These are phyloP conservation scores for Ginglymostoma cirratum DNA, from an alignment of 2,113 vertebrate species.

Conservation along the genomic window DNA sequence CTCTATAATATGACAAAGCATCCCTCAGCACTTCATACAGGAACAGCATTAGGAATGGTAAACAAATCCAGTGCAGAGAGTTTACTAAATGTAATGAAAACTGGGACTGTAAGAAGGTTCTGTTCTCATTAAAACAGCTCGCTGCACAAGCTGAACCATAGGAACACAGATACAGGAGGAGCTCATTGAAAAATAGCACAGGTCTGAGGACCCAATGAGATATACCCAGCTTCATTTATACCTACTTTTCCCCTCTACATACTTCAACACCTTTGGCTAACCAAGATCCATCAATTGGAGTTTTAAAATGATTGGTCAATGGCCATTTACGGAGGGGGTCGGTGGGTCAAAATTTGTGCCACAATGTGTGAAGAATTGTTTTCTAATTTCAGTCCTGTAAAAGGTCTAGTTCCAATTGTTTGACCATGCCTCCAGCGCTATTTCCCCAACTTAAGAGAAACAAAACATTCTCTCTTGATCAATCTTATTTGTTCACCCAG, in stretches of 20 bases:
- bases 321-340: background rate
- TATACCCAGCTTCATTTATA: no score
- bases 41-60: background rate
- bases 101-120: background rate
- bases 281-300: background rate
- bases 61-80: background rate
- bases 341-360: no score
- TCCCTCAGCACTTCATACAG: background rate
- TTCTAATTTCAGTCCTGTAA: no score
- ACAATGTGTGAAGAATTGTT: no score
- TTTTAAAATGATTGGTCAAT: background rate
- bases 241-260: background rate
- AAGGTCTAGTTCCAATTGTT: no score
- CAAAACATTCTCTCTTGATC: no score
- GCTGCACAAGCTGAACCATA: background rate
- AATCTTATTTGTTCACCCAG: no score
- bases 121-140: background rate
- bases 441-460: background rate
- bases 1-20: background rate
- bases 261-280: background rate
- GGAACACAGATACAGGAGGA: background rate
- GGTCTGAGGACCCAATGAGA: no score
- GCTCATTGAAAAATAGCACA: no score
- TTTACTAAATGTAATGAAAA: background rate
- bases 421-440: background rate